Evolutionary conservation across 2,113 vertebrate genomes (phyloP), one percentile per base, ranked within the genome.

Genomic region (Pangasianodon gigas): DNA sequence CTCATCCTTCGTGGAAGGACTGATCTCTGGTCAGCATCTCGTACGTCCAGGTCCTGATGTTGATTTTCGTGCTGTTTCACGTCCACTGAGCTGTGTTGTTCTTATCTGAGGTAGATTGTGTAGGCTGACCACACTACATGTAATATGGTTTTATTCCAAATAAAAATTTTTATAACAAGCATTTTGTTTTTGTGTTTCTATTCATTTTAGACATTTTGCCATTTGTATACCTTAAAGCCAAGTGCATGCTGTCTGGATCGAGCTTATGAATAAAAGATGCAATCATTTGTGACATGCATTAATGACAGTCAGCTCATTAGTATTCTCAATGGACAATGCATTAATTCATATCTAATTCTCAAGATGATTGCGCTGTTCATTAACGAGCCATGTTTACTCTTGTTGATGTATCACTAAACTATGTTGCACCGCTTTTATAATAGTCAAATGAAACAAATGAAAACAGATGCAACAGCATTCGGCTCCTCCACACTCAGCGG

Each of bases 121-220:
- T 96, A 97, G 95, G 95, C 92, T 94, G 94, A 95, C 95, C 94
- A 95, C 94, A 95, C 94, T 95, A 96, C 94, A 94, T 96, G 95
- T 96, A 96, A 96, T 96, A 96, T 96, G 94, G 95, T 95, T 97
- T 97, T 95, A 96, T 97, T 96, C 95, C 91, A 93, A 97, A 97
- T 96, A 96, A 96, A 96, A 96, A 96, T 93, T 93, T 96, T 96
- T 96, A 95, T 96, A 95, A 95, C 94, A 93, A 95, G 86, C 74
- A 48, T n/a, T 85, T 19, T 62, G 74, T 69, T 62, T 83, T 56
- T 26, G 37, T 56, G 21, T 54, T 48, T 80, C 14, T 46, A 44
- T 85, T 32, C n/a, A 6, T 48, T 48, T 14, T 6, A 0, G 18
- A 41, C 13, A 13, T 14, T 37, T 74, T 14, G 51, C 3, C 2